Evolutionary conservation across 1,140 invertebrate species (phyloP), one percentile per base, ranked within the genome.

Genomic region (Lethrus apterus): DNA sequence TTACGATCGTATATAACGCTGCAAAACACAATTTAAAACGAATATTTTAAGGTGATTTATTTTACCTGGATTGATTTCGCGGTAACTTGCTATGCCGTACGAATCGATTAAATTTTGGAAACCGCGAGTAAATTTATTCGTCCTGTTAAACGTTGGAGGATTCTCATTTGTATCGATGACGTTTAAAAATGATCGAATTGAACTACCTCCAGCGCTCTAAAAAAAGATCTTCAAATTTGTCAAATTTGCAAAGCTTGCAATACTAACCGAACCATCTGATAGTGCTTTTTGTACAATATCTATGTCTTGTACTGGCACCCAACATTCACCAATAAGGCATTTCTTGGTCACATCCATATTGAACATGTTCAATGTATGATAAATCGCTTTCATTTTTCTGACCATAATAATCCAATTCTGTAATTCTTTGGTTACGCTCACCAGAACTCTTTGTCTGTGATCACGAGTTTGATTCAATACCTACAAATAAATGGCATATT

Each of bases 71-170:
- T 98, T 98, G 41, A 92, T 84, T 72, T 99, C 96, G 44, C 91
- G 76, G 66, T 98, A 98, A 4, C 81, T 83, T 15, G 84, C 82
- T 24, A 98, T 82, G 46, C 95, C 95, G 63, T 98, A 98, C 0
- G 94, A 80, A 70, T 98, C 93, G 50, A 99, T 92, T 46, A 99
- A 77, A 60, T 79, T 85, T 71, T 99, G 95, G 73, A 98, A 99
- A 18, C 89, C 93, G 58, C 75, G 75, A 0, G 96, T 98, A 63
- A 98, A 98, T 63, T 93, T 93, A 70, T 98, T 98, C 17, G 89
- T 89, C 13, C 89, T 76, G 68, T 96, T 91, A 65, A 89, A 98
- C 0, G 95, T 98, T 0, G 95, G 95, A 11, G 95, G 94, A 49
- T 78, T 73, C 67, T 96, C 91, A 54, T 81, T 77, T 0, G 91